Conservation (phyloP, 1,140 invertebrate species). For the Drosophila pectinifera region DNA sequence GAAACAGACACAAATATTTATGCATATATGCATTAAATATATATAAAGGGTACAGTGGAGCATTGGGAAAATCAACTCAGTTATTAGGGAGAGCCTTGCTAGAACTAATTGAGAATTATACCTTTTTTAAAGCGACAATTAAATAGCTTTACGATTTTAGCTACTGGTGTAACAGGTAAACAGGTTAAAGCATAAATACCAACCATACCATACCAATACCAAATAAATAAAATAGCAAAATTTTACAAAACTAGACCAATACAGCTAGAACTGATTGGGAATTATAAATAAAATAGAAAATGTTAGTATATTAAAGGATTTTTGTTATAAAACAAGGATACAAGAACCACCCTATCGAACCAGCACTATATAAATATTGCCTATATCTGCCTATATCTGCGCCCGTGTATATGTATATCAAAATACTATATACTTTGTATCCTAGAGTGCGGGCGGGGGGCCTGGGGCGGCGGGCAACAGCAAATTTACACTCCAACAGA, state of each 20-base stretch:
- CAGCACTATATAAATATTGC: constrained; percentile 7
- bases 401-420: constrained; percentile 26
- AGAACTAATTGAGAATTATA: not conserved
- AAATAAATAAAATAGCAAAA: no score
- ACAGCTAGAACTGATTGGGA: not conserved
- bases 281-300: no score
- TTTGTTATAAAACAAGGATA: no score
- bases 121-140: no score
- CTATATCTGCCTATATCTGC: constrained; percentile 12
- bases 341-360: not conserved
- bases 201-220: no score
- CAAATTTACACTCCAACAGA: constrained; percentile 81
- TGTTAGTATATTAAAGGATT: no score
- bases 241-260: no score
- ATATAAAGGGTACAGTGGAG: constrained; percentile 4
- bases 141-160: no score
- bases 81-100: not conserved
- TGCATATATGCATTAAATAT: constrained; percentile 6
- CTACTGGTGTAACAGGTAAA: no score
- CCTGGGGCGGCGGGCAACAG: constrained; percentile 36
- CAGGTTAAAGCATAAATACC: no score
- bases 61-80: not conserved
- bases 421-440: constrained; percentile 48
- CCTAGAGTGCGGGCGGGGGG: not conserved
- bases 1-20: constrained; percentile 24